These are phyloP conservation scores for Solenodon paradoxus DNA, from an alignment of 2,113 vertebrate species.

Conservation along the genomic window DNA sequence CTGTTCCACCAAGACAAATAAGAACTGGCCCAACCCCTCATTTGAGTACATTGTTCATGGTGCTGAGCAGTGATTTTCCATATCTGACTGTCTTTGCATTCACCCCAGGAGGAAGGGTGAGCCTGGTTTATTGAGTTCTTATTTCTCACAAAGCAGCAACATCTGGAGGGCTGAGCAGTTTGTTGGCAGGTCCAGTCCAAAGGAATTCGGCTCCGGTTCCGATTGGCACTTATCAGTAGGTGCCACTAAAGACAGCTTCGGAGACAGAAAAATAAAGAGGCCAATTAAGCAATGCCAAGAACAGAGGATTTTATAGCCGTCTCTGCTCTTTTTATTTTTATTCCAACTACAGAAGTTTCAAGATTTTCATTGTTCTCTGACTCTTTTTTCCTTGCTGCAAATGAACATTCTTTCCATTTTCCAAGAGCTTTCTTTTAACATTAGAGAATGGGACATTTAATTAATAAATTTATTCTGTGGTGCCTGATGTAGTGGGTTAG, in stretches of 20 bases:
- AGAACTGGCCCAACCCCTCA: slow-evolving; percentile 72
- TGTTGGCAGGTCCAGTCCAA: slow-evolving; percentile 79
- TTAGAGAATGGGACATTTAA: slow-evolving; percentile 41
- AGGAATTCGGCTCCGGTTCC: slow-evolving; percentile 80
- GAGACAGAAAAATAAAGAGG: slow-evolving; percentile 77
- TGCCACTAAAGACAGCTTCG: slow-evolving; percentile 80
- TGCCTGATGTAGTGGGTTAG: not conserved
- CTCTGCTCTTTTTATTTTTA: slow-evolving; percentile 67
- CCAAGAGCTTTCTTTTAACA: slow-evolving; percentile 21
- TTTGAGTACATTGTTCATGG: slow-evolving; percentile 78
- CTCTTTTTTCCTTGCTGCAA: not conserved
- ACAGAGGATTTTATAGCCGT: slow-evolving; percentile 49
- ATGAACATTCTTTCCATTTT: slow-evolving; percentile 37
- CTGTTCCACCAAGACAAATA: slow-evolving; percentile 81
- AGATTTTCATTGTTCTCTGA: slow-evolving; percentile 65
- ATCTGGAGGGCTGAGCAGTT: slow-evolving; percentile 80
- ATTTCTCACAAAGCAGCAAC: slow-evolving; percentile 83
- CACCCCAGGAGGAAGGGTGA: slow-evolving; percentile 86
- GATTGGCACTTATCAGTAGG: slow-evolving; percentile 84
- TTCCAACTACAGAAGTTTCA: slow-evolving; percentile 62
- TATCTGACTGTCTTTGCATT: slow-evolving; percentile 80
- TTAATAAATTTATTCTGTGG: slow-evolving; percentile 62
- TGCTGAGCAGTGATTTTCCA: slow-evolving; percentile 82
- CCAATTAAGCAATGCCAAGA: slow-evolving; percentile 60
- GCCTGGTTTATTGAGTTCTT: slow-evolving; percentile 80